Evolutionary conservation across 2,113 vertebrate species (phyloP).

Genomic region (Bambusicola thoracicus): DNA sequence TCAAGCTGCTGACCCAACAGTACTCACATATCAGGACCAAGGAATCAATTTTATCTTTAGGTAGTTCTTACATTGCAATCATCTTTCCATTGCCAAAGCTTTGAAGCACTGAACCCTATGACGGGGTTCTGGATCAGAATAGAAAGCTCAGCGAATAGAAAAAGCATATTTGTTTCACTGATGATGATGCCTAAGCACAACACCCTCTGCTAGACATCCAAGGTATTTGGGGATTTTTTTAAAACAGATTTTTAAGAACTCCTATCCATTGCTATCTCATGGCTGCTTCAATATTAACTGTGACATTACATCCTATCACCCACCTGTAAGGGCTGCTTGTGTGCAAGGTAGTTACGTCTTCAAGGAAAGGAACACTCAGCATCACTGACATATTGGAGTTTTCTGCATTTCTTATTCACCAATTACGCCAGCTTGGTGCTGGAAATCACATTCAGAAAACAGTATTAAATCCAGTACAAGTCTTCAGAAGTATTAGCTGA

Average conservation of each 20-base stretch:
- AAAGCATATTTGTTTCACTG: neutral
- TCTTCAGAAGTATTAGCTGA: neutral
- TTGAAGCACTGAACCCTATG: neutral
- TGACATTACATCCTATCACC: neutral
- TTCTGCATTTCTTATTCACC: neutral
- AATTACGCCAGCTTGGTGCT: neutral
- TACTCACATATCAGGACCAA: neutral
- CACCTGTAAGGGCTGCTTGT: neutral
- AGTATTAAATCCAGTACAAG: neutral
- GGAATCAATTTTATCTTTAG: neutral
- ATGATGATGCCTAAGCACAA: neutral
- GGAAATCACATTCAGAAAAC: fast-evolving
- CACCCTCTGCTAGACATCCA: neutral
- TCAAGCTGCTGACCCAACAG: neutral
- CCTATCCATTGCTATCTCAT: neutral
- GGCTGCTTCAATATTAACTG: neutral
- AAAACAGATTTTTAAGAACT: neutral
- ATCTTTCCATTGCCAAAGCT: neutral
- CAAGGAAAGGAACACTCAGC: neutral
- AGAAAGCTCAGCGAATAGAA: neutral
- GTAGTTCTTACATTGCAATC: neutral
- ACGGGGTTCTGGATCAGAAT: neutral
- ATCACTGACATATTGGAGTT: neutral
- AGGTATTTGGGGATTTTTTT: neutral
- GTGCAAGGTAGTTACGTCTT: neutral